phyloP scores from a whole-genome alignment of 23 tunicate species.

The Trididemnum clinides region DNA sequence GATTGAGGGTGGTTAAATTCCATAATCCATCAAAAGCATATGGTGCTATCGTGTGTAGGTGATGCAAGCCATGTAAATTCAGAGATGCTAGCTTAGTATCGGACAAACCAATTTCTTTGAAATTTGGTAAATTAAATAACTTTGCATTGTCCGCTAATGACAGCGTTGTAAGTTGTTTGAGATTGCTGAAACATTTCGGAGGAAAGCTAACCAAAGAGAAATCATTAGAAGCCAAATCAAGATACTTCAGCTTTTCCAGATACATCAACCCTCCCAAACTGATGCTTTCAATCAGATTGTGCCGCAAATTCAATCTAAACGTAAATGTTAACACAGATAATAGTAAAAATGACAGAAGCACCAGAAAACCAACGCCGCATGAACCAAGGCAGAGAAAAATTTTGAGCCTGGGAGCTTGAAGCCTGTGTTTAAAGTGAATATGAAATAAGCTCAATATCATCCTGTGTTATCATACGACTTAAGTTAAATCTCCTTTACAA shows the following conservation, averaged over 20 bases:
- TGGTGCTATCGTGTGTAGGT: neutral
- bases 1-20: constrained; percentile 31
- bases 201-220: constrained; percentile 1
- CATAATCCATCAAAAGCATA: constrained; percentile 14
- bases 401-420: no score
- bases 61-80: constrained; percentile 32
- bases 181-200: constrained; percentile 1
- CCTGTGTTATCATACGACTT: no score
- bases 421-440: no score
- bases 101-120: constrained; percentile 7
- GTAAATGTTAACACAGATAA: neutral
- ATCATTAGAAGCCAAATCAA: constrained; percentile 55
- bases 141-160: constrained; percentile 40
- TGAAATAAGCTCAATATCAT: no score
- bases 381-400: neutral
- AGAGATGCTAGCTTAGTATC: constrained; percentile 2
- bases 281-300: constrained; percentile 40
- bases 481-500: no score
- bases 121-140: constrained; percentile 26
- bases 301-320: constrained; percentile 64
- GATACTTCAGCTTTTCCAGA: constrained; percentile 24
- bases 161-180: neutral
- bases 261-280: constrained; percentile 16
- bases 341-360: neutral
- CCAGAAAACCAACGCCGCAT: neutral